Conservation (phyloP, 1,140 invertebrate species). For the Sitobion miscanthi region DNA sequence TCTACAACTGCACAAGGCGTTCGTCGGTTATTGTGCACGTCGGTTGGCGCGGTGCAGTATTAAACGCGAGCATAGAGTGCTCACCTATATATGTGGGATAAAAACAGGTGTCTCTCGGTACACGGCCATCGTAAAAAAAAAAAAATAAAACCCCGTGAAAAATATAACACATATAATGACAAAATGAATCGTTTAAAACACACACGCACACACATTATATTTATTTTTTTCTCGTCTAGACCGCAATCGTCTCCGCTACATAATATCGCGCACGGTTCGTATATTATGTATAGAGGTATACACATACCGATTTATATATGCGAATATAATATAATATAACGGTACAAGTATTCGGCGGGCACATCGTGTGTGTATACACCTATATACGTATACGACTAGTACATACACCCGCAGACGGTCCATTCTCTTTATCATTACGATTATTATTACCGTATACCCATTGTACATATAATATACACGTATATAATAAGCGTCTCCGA, state of each 20-base stretch:
- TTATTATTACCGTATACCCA: slow-evolving; percentile 1
- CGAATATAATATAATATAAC: slow-evolving; percentile 9
- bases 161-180: not conserved
- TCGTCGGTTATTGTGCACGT: not conserved
- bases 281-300: not conserved
- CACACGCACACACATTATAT: no score
- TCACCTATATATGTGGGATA: not conserved
- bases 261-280: not conserved
- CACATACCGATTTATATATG: not conserved
- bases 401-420: not conserved
- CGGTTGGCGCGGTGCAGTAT: not conserved
- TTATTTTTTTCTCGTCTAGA: not conserved
- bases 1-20: no score
- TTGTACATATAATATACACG: not conserved
- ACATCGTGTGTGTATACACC: not conserved
- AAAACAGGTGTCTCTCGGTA: not conserved
- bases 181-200: not conserved
- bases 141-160: not conserved
- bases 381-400: no score
- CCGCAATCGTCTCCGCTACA: not conserved
- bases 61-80: not conserved
- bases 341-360: not conserved
- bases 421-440: slow-evolving; percentile 7
- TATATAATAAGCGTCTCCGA: no score
- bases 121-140: not conserved